A percentile compares a stretch with the other conserved stretches of the same genome.
Evolutionary conservation across 2,888 invertebrate species (phyloP).

Genomic region (Charanyca ferruginea): DNA sequence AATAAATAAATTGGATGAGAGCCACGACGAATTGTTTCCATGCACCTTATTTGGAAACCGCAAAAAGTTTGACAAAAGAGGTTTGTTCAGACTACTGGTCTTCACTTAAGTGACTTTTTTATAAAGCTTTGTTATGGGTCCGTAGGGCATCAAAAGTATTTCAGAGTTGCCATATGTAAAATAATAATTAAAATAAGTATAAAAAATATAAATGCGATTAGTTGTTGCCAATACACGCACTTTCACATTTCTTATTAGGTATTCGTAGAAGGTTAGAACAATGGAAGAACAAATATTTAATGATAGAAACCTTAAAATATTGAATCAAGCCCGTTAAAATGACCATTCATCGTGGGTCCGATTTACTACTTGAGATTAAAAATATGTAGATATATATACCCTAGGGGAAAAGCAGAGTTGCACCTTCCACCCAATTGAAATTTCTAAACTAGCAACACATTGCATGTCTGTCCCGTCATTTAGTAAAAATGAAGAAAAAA

Average conservation of each 20-base stretch:
- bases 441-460: slow-evolving; percentile 68
- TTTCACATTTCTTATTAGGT: too few species aligned
- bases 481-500: slow-evolving; percentile 73
- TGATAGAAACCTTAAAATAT: background rate
- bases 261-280: too few species aligned
- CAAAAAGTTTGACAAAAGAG: slow-evolving; percentile 76
- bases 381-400: too few species aligned
- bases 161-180: slow-evolving; percentile 49
- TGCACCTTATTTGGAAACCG: slow-evolving; percentile 75
- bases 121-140: slow-evolving; percentile 50
- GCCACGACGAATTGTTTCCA: slow-evolving; percentile 80
- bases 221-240: background rate
- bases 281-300: too few species aligned
- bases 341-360: background rate
- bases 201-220: too few species aligned
- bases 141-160: slow-evolving; percentile 44
- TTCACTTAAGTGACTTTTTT: slow-evolving; percentile 79
- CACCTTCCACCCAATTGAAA: too few species aligned
- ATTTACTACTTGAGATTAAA: background rate
- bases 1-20: slow-evolving; percentile 60
- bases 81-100: slow-evolving; percentile 83
- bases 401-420: too few species aligned
- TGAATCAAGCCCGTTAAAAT: background rate
- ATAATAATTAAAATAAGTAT: background rate
- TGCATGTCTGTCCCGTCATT: slow-evolving; percentile 83